Base-by-base conservation (phyloP, 2,888 invertebrate genomes). In the Meiosimyza platycephala region DNA sequence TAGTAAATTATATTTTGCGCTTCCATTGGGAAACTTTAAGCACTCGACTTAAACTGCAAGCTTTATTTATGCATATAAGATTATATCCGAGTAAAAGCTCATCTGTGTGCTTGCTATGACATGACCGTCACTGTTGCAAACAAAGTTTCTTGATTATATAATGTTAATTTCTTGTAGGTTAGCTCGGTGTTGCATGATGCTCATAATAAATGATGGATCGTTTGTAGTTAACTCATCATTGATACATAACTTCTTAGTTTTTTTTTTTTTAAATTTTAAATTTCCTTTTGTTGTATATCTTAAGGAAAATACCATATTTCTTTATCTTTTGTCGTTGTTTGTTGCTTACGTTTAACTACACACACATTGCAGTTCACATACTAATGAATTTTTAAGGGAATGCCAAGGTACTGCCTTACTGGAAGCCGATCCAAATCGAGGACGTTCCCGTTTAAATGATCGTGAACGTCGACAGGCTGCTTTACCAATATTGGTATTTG, bases 401-500 rank as follows among this genome's bases (percentile, higher is more conserved):
- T 92, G 91, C 81, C 93, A 94, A 77, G 87, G 87, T 77, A 85
- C 86, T 72, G 86, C 87, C 50, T 79, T 86, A 72, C 87, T 88
- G 67, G 88, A 89, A 1, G 90, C 85, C 79, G 87, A 87, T 79
- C 83, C 85, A 2, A 85, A 86, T 80, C 85, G 80, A 83, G 89
- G 87, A 80, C 88, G 81, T 83, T 89, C 78, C 89, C 92, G 78
- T 88, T 89, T 87, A 82, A 94, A 93, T 74, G 95, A 95, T 81
- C 88, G 94, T 69, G 95, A 95, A 85, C 91, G 93, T 81, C 94
- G 95, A 81, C 85, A 97, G 85, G 97, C 97, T 0, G 95, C 96
- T 0, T 86, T 96, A 74, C 95, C 97, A 0, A 96, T 97, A 81
- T 90, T 96, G 71, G 95, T 97, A 57, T 97, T 97, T 87, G 97